Conservation (phyloP, 2,888 invertebrate species). For the Thecocarcelia acutangulata region DNA sequence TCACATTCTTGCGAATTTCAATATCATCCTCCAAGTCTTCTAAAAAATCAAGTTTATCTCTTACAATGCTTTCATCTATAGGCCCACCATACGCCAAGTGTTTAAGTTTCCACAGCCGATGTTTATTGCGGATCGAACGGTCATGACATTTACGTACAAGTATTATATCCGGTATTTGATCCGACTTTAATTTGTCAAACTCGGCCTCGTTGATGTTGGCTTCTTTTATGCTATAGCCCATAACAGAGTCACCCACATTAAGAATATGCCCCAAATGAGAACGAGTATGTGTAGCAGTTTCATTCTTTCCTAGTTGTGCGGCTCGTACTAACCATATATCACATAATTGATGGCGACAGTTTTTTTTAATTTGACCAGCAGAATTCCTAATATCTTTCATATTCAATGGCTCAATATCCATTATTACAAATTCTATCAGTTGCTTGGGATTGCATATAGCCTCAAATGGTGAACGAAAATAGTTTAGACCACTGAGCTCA, state of each 20-base stretch:
- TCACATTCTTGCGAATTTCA: slow-evolving; percentile 92
- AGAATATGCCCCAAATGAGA: slow-evolving; percentile 97
- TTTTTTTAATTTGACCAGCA: slow-evolving; percentile 93
- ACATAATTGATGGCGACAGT: slow-evolving; percentile 92
- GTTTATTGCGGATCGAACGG: slow-evolving; percentile 85
- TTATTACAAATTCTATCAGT: slow-evolving; percentile 94
- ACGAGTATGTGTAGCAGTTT: slow-evolving; percentile 91
- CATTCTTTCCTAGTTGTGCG: slow-evolving; percentile 91
- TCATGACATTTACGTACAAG: slow-evolving; percentile 95
- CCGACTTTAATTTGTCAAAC: slow-evolving; percentile 90
- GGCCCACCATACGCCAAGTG: slow-evolving; percentile 89
- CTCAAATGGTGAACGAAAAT: slow-evolving; percentile 93
- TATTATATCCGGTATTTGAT: slow-evolving; percentile 92
- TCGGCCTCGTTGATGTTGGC: slow-evolving; percentile 95
- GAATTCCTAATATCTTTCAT: slow-evolving; percentile 87
- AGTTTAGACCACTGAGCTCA: slow-evolving; percentile 89
- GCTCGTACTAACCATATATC: slow-evolving; percentile 97
- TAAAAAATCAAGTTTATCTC: slow-evolving; percentile 96
- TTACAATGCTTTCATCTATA: slow-evolving; percentile 85
- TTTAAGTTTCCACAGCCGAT: slow-evolving; percentile 94
- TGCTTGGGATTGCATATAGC: slow-evolving; percentile 95
- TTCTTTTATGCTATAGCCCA: slow-evolving; percentile 95
- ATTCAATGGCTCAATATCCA: slow-evolving; percentile 89
- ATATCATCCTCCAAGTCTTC: slow-evolving; percentile 98
- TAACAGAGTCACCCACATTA: slow-evolving; percentile 94